Evolutionary conservation across 2,797 vertebrate species (phyloP).

Genomic region (Tiaroga cobitis): DNA sequence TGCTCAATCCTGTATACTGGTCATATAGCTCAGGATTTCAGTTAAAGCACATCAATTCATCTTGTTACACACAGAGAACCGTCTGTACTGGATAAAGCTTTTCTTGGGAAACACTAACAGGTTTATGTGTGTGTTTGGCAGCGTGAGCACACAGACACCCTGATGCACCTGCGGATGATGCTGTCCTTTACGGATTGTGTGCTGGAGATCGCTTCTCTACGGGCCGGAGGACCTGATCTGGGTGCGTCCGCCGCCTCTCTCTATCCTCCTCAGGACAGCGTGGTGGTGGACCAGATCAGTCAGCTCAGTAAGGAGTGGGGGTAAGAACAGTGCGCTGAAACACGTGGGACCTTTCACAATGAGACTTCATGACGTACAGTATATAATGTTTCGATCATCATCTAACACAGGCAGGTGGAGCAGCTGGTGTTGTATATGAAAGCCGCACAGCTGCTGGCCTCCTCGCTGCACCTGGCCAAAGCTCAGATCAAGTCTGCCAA

Average conservation of each 20-base stretch:
- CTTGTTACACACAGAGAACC: background rate
- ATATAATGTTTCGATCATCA: slow-evolving; percentile 12
- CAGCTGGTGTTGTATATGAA: slow-evolving; percentile 98
- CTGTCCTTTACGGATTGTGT: slow-evolving; percentile 94
- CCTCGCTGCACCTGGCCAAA: slow-evolving; percentile 94
- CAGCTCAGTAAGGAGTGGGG: slow-evolving; percentile 98
- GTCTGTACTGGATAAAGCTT: background rate
- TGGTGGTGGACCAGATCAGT: slow-evolving; percentile 96
- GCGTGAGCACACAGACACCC: slow-evolving; percentile 95
- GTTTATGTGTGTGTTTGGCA: slow-evolving; percentile 63
- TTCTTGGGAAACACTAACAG: slow-evolving; percentile 8
- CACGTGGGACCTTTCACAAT: background rate
- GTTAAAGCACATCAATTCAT: background rate
- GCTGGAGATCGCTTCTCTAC: slow-evolving; percentile 88
- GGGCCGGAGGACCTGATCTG: slow-evolving; percentile 84
- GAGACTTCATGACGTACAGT: background rate
- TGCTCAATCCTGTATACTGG: background rate
- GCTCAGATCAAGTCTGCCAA: slow-evolving; percentile 94
- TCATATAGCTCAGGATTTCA: background rate
- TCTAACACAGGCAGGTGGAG: slow-evolving; percentile 89
- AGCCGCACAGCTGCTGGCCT: slow-evolving; percentile 91
- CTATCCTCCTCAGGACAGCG: slow-evolving; percentile 94
- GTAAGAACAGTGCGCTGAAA: slow-evolving; percentile 68
- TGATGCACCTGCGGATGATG: slow-evolving; percentile 92
- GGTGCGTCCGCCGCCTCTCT: slow-evolving; percentile 85